phyloP scores from a whole-genome alignment of 2,113 vertebrate species.

The Donacobius atricapilla region DNA sequence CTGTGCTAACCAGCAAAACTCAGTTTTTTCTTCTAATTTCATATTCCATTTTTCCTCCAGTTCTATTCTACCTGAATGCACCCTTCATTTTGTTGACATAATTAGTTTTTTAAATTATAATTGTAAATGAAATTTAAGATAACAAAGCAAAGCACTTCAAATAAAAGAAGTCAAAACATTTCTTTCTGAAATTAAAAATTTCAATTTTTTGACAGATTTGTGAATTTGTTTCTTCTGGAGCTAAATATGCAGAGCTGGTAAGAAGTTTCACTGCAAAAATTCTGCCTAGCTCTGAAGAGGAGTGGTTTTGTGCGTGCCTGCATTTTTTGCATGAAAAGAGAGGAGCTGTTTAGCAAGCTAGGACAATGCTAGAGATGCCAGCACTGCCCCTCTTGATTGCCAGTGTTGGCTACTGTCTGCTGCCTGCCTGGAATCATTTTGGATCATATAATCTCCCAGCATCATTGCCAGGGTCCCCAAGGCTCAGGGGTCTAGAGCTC shows the following conservation, averaged over 20 bases:
- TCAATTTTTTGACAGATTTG: not conserved
- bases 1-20: not conserved
- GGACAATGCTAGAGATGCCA: not conserved
- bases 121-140: not conserved
- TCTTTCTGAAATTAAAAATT: conserved; percentile 22
- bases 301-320: not conserved
- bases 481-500: not conserved
- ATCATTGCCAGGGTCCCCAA: not conserved
- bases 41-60: not conserved
- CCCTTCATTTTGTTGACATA: not conserved
- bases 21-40: not conserved
- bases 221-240: conserved; percentile 30
- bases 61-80: not conserved
- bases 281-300: not conserved
- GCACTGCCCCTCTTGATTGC: not conserved
- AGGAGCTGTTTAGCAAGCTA: not conserved
- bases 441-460: not conserved
- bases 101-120: not conserved
- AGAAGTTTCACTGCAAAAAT: conserved; percentile 15
- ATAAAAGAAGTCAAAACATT: conserved; percentile 28
- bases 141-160: conserved; percentile 34
- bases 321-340: not conserved
- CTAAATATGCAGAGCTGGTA: conserved; percentile 37
- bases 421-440: not conserved
- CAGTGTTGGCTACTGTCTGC: not conserved